These are phyloP conservation scores for Eriosoma lanigerum DNA, from an alignment of 1,140 invertebrate genomes.

Conservation along the genomic window DNA sequence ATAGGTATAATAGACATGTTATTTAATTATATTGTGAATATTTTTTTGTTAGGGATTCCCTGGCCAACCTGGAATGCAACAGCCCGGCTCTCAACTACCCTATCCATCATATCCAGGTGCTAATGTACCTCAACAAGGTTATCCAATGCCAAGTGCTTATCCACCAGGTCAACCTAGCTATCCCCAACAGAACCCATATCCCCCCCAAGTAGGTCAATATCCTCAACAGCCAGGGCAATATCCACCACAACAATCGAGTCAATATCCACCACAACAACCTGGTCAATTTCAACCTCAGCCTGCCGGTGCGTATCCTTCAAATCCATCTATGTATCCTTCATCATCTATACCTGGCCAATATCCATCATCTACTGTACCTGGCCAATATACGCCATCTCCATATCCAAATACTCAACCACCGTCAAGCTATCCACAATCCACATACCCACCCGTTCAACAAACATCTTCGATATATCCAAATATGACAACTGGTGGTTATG, in stretches of 20 bases:
- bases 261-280: conserved; percentile 57
- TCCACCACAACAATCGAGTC: too few relatives aligned
- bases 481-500: conserved; percentile 45
- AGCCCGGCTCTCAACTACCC: conserved; percentile 47
- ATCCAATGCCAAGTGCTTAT: conserved; percentile 49
- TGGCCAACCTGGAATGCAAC: conserved; percentile 54
- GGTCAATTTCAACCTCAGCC: conserved; percentile 36
- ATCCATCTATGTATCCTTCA: conserved; percentile 27
- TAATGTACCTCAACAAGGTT: conserved; percentile 53
- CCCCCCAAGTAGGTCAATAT: conserved; percentile 51
- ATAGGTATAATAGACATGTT: not conserved
- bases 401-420: conserved; percentile 45
- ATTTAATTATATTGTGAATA: not conserved
- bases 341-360: conserved; percentile 4
- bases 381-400: conserved; percentile 48
- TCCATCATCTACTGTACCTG: not conserved
- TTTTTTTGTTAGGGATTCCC: conserved; percentile 52
- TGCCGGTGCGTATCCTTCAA: not conserved
- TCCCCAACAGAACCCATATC: conserved; percentile 49
- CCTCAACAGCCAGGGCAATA: too few relatives aligned
- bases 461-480: conserved; percentile 51
- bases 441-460: conserved; percentile 28
- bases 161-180: conserved; percentile 53
- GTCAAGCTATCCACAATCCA: conserved; percentile 50
- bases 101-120: conserved; percentile 52